Base-by-base conservation (phyloP, 1,140 invertebrate species). In the Zeugodacus cucurbitae region DNA sequence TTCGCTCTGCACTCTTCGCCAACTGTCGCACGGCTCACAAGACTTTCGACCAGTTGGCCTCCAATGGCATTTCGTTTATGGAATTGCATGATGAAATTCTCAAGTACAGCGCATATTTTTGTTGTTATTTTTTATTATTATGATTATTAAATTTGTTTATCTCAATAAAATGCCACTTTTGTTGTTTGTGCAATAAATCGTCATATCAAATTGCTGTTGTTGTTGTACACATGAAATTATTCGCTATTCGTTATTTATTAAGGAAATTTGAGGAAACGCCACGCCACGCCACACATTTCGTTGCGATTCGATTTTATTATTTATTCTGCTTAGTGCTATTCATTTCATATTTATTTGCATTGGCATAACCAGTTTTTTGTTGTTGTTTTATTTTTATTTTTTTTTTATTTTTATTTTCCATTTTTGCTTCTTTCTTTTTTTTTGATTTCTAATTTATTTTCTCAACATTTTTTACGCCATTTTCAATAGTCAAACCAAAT, bases 241-340 rank as follows among this genome's bases (percentile, higher is more conserved):
- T 74, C n/a, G 70, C 37, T 74, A 41, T 74, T 74, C 22, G 34
- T 74, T 74, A 74, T 74, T 74, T 74, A 74, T 74, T 74, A 74
- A 74, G 70, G 70, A 74, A 74, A 74, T 74, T 74, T 74, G 70
- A 74, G 70, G 70, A 74, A 74, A 74, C 22, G 70, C 37, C 70
- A 44, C 32, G 67, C 34, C 67, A 34, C 0, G 64, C 26, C 64
- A 74, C 70, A 74, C 70, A 74, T 41, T 44, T 20, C 41, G 17
- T 74, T 74, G 41, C 70, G 37, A 37, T 44, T 41, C 37, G 26
- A 74, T 44, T 74, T 74, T 22, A 29, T 32, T 29, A 29, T 32
- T 29, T 32, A 32, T 67, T 67, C 29, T 17, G 8, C 62, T 34
- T 3, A 32, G 26, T 10, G 29, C 62, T 32, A 67, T 67, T 67